phyloP scores from a whole-genome alignment of 2,797 vertebrate genomes.

The Sebastes kiyomatsui region DNA sequence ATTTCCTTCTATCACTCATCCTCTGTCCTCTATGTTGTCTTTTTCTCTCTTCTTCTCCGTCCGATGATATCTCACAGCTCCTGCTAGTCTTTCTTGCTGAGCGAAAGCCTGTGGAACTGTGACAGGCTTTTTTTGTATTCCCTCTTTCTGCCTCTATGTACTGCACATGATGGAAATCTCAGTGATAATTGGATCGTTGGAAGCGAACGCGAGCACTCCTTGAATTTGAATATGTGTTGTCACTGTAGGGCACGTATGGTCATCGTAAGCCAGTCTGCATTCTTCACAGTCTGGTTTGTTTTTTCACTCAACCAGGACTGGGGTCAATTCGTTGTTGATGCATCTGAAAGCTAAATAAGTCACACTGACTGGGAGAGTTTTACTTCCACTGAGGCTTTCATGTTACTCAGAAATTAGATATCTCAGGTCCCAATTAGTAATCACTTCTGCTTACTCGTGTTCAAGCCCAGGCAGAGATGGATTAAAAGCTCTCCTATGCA shows the following conservation, averaged over 20 bases:
- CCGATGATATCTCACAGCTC: constrained; percentile 36
- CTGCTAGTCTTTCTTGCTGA: not conserved
- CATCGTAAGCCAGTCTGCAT: constrained; percentile 2
- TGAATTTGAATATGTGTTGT: constrained; percentile 35
- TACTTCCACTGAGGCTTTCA: constrained; percentile 12
- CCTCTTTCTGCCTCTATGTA: not conserved
- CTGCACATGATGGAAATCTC: constrained; percentile 20
- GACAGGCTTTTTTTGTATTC: constrained; percentile 12
- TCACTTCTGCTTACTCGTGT: constrained; percentile 8
- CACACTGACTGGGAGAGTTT: not conserved
- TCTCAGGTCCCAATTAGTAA: constrained; percentile 23
- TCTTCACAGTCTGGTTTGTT: constrained; percentile 8
- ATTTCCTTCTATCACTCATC: constrained; percentile 64
- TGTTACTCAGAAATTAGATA: constrained; percentile 11
- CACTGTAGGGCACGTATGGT: not conserved
- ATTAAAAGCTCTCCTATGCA: constrained; percentile 28
- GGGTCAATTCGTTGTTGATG: constrained; percentile 10
- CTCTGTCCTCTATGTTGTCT: constrained; percentile 1
- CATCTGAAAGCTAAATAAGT: constrained; percentile 12
- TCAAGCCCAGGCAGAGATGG: constrained; percentile 21
- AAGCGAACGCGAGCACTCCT: not conserved
- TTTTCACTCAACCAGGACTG: not conserved
- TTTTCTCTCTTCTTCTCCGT: constrained; percentile 21
- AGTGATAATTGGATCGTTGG: constrained; percentile 24
- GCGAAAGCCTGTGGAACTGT: constrained; percentile 9